A percentile compares a stretch with the other conserved stretches of the same genome.
Conservation (phyloP, 2,797 vertebrate genomes). For the Pantherophis vulpinus region DNA sequence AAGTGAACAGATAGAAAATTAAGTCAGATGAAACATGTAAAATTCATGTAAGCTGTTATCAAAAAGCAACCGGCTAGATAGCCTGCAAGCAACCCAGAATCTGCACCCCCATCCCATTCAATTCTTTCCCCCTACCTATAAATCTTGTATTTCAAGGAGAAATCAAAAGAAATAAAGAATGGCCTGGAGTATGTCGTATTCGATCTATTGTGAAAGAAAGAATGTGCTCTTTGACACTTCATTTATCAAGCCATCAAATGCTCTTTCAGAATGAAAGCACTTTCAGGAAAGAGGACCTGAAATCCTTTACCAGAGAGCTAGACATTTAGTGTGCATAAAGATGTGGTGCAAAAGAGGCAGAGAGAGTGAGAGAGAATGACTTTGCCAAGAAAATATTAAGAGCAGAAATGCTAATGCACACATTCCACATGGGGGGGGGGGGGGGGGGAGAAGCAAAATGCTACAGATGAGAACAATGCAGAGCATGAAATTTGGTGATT, state of each 20-base stretch:
- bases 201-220: background rate
- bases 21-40: background rate
- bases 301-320: background rate
- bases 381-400: background rate
- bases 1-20: background rate
- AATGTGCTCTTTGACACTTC: background rate
- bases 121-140: background rate
- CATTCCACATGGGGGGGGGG: rapidly evolving
- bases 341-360: background rate
- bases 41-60: background rate
- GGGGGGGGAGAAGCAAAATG: background rate
- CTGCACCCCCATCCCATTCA: background rate
- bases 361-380: too few relatives aligned
- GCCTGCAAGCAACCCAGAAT: background rate
- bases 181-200: background rate
- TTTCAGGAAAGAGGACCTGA: background rate
- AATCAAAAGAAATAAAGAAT: background rate
- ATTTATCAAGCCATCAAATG: background rate
- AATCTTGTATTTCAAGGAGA: background rate
- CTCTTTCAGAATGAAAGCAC: background rate
- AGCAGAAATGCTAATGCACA: background rate
- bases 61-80: background rate
- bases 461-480: background rate
- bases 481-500: background rate
- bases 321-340: background rate